Evolutionary conservation across 92 coral and sea anemone species (phyloP).

Genomic region (Actinernus sp.): DNA sequence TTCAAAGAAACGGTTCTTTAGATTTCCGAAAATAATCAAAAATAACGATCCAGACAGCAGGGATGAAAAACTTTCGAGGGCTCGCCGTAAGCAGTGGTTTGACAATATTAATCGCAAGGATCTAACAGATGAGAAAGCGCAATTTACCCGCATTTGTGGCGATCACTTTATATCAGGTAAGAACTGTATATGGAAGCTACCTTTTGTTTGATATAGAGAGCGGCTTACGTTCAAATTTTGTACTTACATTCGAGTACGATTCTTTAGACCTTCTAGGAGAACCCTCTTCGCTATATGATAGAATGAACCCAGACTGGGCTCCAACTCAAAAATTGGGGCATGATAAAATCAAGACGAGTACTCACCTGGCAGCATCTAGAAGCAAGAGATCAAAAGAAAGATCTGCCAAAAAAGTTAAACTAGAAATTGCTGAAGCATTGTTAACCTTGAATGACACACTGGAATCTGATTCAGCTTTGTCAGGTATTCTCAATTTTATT

Average conservation of each 20-base stretch:
- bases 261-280: constrained; percentile 24
- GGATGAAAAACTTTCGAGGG: constrained; percentile 15
- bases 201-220: too few relatives aligned
- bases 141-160: constrained; percentile 57
- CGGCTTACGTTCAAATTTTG: too few relatives aligned
- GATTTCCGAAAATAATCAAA: constrained; percentile 38
- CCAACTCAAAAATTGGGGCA: constrained; percentile 51
- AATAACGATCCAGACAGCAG: constrained; percentile 31
- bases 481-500: too few relatives aligned
- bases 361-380: constrained; percentile 6
- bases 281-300: constrained; percentile 39
- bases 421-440: too few relatives aligned
- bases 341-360: constrained; percentile 22
- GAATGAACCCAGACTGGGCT: constrained; percentile 56
- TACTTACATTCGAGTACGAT: too few relatives aligned
- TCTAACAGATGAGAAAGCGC: constrained; percentile 56
- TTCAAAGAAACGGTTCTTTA: too few relatives aligned
- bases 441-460: too few relatives aligned
- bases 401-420: too few relatives aligned
- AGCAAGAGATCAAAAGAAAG: constrained; percentile 11
- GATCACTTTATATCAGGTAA: constrained; percentile 71
- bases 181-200: too few relatives aligned
- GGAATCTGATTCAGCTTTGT: too few relatives aligned
- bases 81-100: constrained; percentile 46
- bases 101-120: constrained; percentile 44